These are phyloP conservation scores for Nasonia longicornis DNA, from an alignment of 1,140 invertebrate species.

Conservation along the genomic window DNA sequence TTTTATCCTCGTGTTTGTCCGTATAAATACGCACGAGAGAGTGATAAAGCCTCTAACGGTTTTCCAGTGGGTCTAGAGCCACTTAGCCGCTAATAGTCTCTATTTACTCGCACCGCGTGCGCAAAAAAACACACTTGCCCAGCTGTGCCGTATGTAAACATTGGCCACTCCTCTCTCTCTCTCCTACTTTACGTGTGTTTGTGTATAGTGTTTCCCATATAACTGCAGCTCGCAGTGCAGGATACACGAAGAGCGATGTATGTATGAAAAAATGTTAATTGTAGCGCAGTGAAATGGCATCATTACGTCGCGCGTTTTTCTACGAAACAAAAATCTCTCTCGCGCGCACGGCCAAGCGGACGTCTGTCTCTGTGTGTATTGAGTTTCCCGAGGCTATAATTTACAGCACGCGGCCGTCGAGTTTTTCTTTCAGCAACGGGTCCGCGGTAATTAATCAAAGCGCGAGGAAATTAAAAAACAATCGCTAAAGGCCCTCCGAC, in stretches of 20 bases:
- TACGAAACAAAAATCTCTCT: conserved; percentile 12
- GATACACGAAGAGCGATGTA: background rate
- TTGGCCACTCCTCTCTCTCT: background rate
- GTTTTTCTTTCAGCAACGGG: background rate
- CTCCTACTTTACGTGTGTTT: background rate
- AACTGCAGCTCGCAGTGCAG: background rate
- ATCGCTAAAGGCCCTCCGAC: background rate
- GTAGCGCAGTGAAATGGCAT: conserved; percentile 4
- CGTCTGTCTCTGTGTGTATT: conserved; percentile 20
- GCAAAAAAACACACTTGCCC: background rate
- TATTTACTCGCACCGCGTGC: background rate
- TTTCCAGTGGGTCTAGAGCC: background rate
- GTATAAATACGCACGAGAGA: no score
- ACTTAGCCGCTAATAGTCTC: no score
- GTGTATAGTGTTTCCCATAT: background rate
- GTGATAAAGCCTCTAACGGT: background rate
- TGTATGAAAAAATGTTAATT: conserved; percentile 27
- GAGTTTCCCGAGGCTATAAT: conserved; percentile 28
- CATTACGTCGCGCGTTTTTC: conserved; percentile 18
- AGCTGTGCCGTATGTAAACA: conserved; percentile 23
- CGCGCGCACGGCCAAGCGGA: background rate
- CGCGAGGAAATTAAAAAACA: background rate
- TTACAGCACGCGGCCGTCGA: conserved; percentile 3
- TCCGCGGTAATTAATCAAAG: background rate
- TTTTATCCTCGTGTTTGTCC: background rate